These are phyloP conservation scores for Hyppa rectilinea DNA, from an alignment of 2,888 invertebrate genomes.

Conservation along the genomic window DNA sequence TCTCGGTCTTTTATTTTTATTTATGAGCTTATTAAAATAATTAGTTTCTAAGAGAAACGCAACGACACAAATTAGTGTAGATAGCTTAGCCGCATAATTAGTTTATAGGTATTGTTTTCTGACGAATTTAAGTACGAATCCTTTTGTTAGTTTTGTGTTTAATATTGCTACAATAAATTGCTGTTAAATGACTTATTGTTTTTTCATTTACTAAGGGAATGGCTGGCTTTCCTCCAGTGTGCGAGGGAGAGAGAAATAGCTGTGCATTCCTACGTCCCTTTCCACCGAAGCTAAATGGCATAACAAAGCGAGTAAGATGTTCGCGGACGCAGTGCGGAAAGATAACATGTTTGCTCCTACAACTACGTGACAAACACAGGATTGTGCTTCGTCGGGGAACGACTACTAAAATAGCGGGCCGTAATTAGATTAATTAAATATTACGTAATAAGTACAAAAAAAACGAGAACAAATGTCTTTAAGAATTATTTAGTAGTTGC, in stretches of 20 bases:
- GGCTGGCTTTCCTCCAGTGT: constrained; percentile 15
- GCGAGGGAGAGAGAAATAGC: not conserved
- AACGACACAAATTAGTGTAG: constrained; percentile 50
- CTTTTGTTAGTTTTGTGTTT: constrained; percentile 46
- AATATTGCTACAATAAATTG: constrained; percentile 49
- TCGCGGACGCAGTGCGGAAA: constrained; percentile 14
- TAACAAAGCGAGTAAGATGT: constrained; percentile 1
- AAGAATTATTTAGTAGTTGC: not conserved
- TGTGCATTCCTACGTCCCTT: not conserved
- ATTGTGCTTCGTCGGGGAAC: not conserved
- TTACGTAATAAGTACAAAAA: not conserved
- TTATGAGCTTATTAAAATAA: constrained; percentile 33
- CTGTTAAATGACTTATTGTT: constrained; percentile 39
- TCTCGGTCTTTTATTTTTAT: not conserved
- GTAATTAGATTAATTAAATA: not conserved
- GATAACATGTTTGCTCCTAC: constrained; percentile 11
- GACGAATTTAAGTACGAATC: constrained; percentile 48
- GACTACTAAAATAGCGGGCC: not conserved
- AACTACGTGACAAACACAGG: not conserved
- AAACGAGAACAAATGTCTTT: not conserved
- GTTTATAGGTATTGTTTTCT: constrained; percentile 26
- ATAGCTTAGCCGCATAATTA: constrained; percentile 32
- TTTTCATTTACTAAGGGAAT: constrained; percentile 38
- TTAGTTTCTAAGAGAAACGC: constrained; percentile 44
- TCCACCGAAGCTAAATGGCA: constrained; percentile 9